These are phyloP conservation scores for Aleiodes alternator DNA, from an alignment of 2,888 invertebrate species.

Conservation along the genomic window DNA sequence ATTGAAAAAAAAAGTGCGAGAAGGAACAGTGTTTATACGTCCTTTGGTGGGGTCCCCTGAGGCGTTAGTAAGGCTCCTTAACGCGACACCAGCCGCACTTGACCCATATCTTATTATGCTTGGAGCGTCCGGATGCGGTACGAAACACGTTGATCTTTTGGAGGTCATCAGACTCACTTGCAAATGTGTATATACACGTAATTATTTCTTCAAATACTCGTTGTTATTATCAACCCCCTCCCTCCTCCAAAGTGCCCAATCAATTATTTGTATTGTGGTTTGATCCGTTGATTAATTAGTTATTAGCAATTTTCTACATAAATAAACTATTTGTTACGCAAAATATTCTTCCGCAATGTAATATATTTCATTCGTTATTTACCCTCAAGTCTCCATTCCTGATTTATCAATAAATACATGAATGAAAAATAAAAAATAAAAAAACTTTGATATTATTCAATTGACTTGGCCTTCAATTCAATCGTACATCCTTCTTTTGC, in stretches of 20 bases:
- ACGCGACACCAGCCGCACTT: conserved; percentile 73
- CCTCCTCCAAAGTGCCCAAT: background rate
- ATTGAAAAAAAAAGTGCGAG: background rate
- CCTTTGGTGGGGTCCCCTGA: conserved; percentile 13
- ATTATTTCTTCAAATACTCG: background rate
- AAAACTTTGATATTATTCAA: conserved; percentile 19
- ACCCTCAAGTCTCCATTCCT: conserved; percentile 20
- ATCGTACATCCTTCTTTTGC: conserved; percentile 29
- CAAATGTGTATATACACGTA: background rate
- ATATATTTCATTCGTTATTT: conserved; percentile 16
- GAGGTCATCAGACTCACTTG: conserved; percentile 38
- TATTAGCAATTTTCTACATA: conserved; percentile 22
- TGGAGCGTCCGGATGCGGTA: conserved; percentile 71
- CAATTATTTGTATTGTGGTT: conserved; percentile 3
- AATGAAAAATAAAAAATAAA: too few species aligned
- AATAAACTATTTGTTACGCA: conserved; percentile 28
- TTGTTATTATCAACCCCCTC: background rate
- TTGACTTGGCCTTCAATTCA: conserved; percentile 28
- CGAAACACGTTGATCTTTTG: conserved; percentile 51
- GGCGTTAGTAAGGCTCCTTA: conserved; percentile 57
- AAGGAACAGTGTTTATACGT: conserved; percentile 28
- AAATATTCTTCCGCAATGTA: conserved; percentile 31
- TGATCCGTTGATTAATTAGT: conserved; percentile 9
- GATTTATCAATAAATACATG: conserved; percentile 14
- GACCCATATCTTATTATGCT: conserved; percentile 75